These are phyloP conservation scores for Syrphus vitripennis DNA, from an alignment of 2,888 invertebrate species.

Conservation along the genomic window DNA sequence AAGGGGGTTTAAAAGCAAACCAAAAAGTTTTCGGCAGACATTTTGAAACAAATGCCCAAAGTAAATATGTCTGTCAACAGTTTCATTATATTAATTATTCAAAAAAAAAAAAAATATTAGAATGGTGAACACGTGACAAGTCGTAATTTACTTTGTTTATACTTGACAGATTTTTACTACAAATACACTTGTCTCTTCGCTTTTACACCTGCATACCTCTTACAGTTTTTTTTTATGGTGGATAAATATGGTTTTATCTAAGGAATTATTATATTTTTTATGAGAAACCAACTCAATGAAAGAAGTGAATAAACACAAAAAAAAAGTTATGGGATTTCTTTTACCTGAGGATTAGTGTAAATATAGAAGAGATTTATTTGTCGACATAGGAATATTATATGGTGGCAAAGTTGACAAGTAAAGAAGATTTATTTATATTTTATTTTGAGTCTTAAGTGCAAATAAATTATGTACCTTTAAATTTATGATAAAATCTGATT, in stretches of 20 bases:
- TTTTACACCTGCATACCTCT: neutral
- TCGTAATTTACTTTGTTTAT: constrained; percentile 43
- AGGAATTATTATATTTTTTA: constrained; percentile 3
- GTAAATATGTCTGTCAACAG: constrained; percentile 25
- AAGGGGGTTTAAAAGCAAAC: neutral
- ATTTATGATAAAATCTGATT: too few species aligned
- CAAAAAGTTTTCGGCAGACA: neutral
- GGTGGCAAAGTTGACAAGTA: neutral
- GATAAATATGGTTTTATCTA: neutral
- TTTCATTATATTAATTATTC: constrained; percentile 59
- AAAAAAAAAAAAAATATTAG: too few species aligned
- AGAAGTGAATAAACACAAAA: neutral
- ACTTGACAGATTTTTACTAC: constrained; percentile 26
- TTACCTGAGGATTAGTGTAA: neutral
- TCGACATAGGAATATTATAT: neutral
- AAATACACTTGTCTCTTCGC: neutral
- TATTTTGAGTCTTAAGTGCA: neutral
- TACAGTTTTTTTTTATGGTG: neutral
- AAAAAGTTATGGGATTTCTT: neutral
- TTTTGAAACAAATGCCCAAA: constrained; percentile 8
- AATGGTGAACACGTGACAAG: constrained; percentile 39
- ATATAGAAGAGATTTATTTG: neutral
- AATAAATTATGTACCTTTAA: neutral
- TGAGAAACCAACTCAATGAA: neutral
- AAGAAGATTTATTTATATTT: neutral